These are phyloP conservation scores for Esox niger DNA, from an alignment of 2,113 vertebrate species.

Conservation along the genomic window DNA sequence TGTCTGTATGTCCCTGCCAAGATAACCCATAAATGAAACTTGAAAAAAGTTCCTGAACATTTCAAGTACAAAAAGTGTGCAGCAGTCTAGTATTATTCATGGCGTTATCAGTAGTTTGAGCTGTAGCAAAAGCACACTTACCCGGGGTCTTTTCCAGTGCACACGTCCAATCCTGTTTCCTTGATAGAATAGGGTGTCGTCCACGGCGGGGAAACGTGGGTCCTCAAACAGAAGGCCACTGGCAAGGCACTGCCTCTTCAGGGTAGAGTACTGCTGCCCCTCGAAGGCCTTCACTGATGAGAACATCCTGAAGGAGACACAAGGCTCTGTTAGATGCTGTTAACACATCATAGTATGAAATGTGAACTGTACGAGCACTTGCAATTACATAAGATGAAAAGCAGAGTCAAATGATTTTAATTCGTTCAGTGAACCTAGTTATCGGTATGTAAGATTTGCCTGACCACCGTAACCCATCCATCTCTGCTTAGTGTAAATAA, in stretches of 20 bases:
- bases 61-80: neutral
- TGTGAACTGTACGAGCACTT: too few species aligned
- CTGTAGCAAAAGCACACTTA: slow-evolving; percentile 54
- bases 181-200: slow-evolving; percentile 87
- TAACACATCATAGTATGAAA: too few species aligned
- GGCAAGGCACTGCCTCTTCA: slow-evolving; percentile 89
- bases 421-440: too few species aligned
- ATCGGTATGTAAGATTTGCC: too few species aligned
- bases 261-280: slow-evolving; percentile 83
- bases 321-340: neutral
- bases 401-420: too few species aligned
- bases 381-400: too few species aligned
- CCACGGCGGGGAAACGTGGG: slow-evolving; percentile 80
- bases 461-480: too few species aligned
- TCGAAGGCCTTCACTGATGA: slow-evolving; percentile 84
- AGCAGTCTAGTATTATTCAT: too few species aligned
- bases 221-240: slow-evolving; percentile 90
- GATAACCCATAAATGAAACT: too few species aligned
- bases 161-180: slow-evolving; percentile 81
- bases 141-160: slow-evolving; percentile 90
- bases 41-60: too few species aligned
- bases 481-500: too few species aligned
- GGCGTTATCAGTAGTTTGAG: neutral
- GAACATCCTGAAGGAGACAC: slow-evolving; percentile 78
- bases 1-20: too few species aligned